These are phyloP conservation scores for Coenonympha glycerion DNA, from an alignment of 2,888 invertebrate genomes.

Conservation along the genomic window DNA sequence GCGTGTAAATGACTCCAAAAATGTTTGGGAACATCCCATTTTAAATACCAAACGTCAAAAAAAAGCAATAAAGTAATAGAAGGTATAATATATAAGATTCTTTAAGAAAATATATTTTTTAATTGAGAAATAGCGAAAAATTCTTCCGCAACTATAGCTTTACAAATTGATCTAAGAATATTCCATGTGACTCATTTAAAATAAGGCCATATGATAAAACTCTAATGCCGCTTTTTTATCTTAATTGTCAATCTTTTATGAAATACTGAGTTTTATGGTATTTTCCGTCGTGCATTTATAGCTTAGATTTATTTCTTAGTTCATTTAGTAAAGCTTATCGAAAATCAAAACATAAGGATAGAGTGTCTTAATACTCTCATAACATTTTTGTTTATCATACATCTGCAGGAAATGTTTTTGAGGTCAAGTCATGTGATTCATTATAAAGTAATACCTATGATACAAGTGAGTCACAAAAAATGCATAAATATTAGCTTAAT, in stretches of 20 bases:
- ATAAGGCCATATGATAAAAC: too few relatives aligned
- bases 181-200: neutral
- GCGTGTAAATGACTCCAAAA: too few relatives aligned
- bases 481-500: neutral
- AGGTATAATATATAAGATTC: too few relatives aligned
- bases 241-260: neutral
- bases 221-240: too few relatives aligned
- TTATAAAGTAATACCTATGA: neutral
- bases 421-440: neutral
- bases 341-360: neutral
- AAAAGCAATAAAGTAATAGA: too few relatives aligned
- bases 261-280: too few relatives aligned
- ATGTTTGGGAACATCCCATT: too few relatives aligned
- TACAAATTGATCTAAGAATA: neutral
- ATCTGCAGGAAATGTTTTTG: neutral
- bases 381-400: neutral
- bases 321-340: neutral
- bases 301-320: too few relatives aligned
- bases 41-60: too few relatives aligned
- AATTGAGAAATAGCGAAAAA: neutral
- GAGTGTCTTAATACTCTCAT: neutral
- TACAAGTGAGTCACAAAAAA: too few relatives aligned
- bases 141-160: neutral
- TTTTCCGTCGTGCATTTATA: too few relatives aligned
- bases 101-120: too few relatives aligned